These are phyloP conservation scores for Idaea aversata DNA, from an alignment of 2,888 invertebrate genomes.

Conservation along the genomic window DNA sequence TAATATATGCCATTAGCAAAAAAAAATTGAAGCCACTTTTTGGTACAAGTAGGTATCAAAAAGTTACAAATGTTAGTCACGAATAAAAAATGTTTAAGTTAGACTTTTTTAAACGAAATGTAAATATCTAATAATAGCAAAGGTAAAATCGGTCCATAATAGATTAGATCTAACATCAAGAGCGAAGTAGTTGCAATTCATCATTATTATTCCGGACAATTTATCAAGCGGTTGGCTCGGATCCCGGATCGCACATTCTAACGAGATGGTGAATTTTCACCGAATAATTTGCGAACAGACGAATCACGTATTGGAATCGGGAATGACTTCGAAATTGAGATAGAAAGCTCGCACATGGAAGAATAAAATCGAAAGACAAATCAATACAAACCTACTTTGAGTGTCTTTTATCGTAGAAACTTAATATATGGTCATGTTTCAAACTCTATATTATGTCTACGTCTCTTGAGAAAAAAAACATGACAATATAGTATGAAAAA, in stretches of 20 bases:
- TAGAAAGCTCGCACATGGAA: slow-evolving; percentile 72
- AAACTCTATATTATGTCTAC: no score
- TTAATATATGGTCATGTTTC: no score
- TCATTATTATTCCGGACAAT: slow-evolving; percentile 81
- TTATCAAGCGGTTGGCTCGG: slow-evolving; percentile 80
- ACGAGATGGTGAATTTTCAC: slow-evolving; percentile 81
- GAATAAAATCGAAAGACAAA: slow-evolving; percentile 40
- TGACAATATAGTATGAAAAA: no score
- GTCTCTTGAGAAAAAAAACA: no score
- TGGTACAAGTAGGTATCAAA: no score
- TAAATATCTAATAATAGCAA: slow-evolving; percentile 5
- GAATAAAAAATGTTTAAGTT: no score
- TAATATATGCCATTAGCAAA: neutral
- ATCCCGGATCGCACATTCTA: slow-evolving; percentile 77
- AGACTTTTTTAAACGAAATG: neutral
- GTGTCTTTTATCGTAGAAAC: no score
- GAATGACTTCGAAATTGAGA: slow-evolving; percentile 78
- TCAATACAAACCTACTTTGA: neutral
- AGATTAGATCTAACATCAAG: slow-evolving; percentile 69
- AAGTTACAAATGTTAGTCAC: no score
- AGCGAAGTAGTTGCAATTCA: slow-evolving; percentile 77
- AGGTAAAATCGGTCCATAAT: slow-evolving; percentile 52
- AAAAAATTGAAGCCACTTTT: neutral
- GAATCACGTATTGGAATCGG: slow-evolving; percentile 80
- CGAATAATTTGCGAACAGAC: slow-evolving; percentile 80